phyloP scores from a whole-genome alignment of 2,888 invertebrate species.

The Hemistola chrysoprasaria region DNA sequence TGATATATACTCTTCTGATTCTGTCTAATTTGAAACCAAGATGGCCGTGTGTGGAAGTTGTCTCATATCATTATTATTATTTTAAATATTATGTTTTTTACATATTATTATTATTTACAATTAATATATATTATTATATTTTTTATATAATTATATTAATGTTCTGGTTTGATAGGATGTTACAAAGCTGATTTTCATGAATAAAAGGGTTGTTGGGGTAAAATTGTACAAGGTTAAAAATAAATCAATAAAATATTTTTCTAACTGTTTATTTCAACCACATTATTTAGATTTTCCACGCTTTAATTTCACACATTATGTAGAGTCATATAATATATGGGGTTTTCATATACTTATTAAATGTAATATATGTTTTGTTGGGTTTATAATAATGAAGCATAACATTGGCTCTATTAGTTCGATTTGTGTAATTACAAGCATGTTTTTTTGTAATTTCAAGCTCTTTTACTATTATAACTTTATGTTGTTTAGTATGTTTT shows the following conservation, averaged over 20 bases:
- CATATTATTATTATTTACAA: no score
- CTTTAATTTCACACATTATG: conserved; percentile 11
- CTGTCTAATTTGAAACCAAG: no score
- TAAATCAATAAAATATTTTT: conserved; percentile 47
- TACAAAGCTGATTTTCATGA: no score
- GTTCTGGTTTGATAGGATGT: no score
- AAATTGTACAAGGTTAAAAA: conserved; percentile 21
- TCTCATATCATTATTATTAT: no score
- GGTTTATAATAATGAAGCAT: conserved; percentile 25
- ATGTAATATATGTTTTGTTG: conserved; percentile 18
- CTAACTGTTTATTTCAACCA: conserved; percentile 78
- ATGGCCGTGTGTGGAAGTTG: no score
- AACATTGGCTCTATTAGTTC: conserved; percentile 18
- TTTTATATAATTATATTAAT: no score
- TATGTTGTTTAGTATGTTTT: conserved; percentile 10
- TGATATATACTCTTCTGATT: no score
- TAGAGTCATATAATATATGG: conserved; percentile 26
- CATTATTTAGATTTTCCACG: conserved; percentile 46
- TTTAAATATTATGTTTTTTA: no score
- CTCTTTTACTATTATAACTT: conserved; percentile 39
- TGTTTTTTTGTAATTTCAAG: conserved; percentile 35
- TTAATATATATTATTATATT: no score
- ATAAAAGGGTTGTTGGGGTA: not conserved
- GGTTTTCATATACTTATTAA: conserved; percentile 18
- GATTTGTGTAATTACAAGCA: conserved; percentile 31